Percentiles rank a stretch among this genome's conserved stretches.
Conservation (phyloP, 2,888 invertebrate genomes). For the Idaea biselata region DNA sequence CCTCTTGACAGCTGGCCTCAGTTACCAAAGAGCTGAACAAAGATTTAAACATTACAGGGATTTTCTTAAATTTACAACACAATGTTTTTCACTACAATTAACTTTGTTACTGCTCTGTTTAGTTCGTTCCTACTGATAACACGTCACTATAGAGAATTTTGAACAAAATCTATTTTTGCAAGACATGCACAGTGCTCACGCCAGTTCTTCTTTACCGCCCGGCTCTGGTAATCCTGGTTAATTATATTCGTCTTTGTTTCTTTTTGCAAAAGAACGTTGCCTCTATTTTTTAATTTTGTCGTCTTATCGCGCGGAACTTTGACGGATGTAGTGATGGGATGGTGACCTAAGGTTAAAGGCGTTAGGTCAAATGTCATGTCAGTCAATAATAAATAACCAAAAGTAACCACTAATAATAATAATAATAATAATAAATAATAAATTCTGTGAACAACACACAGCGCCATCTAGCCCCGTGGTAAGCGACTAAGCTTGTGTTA, state of each 20-base stretch:
- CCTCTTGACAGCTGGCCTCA: slow-evolving; percentile 88
- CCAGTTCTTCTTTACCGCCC: slow-evolving; percentile 52
- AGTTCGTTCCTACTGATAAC: slow-evolving; percentile 66
- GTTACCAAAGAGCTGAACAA: slow-evolving; percentile 82
- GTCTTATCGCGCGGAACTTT: slow-evolving; percentile 36
- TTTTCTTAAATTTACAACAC: slow-evolving; percentile 54
- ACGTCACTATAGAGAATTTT: slow-evolving; percentile 70
- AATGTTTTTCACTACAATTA: slow-evolving; percentile 44
- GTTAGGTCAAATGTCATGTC: slow-evolving; percentile 1
- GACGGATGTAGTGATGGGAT: slow-evolving; percentile 43
- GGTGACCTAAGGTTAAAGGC: background rate
- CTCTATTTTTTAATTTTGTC: slow-evolving; percentile 34
- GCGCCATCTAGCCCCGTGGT: too few species aligned
- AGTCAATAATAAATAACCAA: background rate
- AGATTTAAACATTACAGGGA: slow-evolving; percentile 83
- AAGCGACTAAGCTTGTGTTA: too few species aligned
- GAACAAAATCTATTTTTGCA: slow-evolving; percentile 74
- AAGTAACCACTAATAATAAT: too few species aligned
- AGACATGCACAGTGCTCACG: slow-evolving; percentile 70
- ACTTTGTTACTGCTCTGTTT: slow-evolving; percentile 48
- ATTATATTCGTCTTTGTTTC: slow-evolving; percentile 34
- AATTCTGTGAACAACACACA: too few species aligned
- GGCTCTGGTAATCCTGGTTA: slow-evolving; percentile 45
- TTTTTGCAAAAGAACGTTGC: slow-evolving; percentile 14
- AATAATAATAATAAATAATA: too few species aligned